Conservation (phyloP, 2,797 vertebrate genomes). For the Cyprinella venusta region DNA sequence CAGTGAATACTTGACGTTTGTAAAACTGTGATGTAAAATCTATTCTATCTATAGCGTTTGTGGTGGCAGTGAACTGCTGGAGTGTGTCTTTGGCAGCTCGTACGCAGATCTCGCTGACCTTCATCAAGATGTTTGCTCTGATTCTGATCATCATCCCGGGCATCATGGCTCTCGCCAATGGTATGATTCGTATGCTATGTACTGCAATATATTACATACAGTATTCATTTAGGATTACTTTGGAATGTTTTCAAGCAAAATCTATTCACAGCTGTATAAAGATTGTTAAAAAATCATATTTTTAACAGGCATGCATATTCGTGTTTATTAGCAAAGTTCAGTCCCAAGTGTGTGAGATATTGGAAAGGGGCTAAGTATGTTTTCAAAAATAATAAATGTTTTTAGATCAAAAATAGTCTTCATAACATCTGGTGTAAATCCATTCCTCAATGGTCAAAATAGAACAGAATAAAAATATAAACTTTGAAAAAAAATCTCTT, state of each 20-base stretch:
- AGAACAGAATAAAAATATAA: too few species aligned
- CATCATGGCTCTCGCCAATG: constrained; percentile 74
- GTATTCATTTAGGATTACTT: background rate
- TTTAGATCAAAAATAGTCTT: too few species aligned
- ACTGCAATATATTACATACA: background rate
- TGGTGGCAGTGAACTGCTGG: constrained; percentile 82
- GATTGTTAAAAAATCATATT: background rate
- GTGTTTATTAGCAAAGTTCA: background rate
- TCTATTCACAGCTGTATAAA: background rate
- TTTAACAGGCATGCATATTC: background rate
- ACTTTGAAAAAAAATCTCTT: too few species aligned
- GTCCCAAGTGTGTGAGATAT: background rate
- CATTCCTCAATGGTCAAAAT: too few species aligned
- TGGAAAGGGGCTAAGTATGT: background rate
- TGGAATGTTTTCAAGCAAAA: background rate
- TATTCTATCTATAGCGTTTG: constrained; percentile 67
- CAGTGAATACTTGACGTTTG: background rate
- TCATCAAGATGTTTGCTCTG: constrained; percentile 79
- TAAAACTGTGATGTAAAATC: background rate
- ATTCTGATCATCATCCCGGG: constrained; percentile 82
- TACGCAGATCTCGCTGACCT: constrained; percentile 76
- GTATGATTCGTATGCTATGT: constrained; percentile 60
- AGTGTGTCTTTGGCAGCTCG: constrained; percentile 79
- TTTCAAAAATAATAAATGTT: too few species aligned
- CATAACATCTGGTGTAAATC: too few species aligned